phyloP scores from a whole-genome alignment of 2,888 invertebrate genomes.

The Tryphoninae sp. region DNA sequence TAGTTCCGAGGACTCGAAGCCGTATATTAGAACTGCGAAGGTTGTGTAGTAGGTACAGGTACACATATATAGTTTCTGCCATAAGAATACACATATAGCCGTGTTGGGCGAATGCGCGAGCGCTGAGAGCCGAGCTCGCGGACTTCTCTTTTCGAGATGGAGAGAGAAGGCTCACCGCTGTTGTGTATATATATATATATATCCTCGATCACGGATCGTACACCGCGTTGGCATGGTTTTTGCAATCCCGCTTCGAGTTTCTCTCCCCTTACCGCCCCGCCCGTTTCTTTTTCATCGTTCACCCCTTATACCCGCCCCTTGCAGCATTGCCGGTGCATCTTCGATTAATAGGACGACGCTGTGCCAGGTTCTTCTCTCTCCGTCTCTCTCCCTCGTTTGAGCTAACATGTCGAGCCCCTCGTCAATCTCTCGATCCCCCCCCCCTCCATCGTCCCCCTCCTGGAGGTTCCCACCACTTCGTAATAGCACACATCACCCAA shows the following conservation, averaged over 20 bases:
- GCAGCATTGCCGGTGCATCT: constrained; percentile 56
- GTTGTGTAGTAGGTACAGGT: constrained; percentile 36
- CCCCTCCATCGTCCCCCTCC: neutral
- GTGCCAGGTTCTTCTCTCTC: constrained; percentile 48
- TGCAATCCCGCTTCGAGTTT: constrained; percentile 59
- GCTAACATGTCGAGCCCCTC: constrained; percentile 64
- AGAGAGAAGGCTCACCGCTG: neutral
- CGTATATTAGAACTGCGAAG: constrained; percentile 62
- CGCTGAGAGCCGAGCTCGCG: constrained; percentile 44
- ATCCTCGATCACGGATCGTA: constrained; percentile 55
- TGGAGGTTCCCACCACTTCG: constrained; percentile 46
- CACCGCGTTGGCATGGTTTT: constrained; percentile 64
- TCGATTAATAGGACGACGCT: constrained; percentile 62
- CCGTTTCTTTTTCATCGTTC: constrained; percentile 28
- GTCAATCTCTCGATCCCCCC: constrained; percentile 65
- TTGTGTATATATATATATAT: constrained; percentile 30
- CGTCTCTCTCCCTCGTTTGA: constrained; percentile 51
- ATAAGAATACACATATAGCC: constrained; percentile 14
- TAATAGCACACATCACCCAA: constrained; percentile 60
- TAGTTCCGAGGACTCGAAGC: constrained; percentile 63
- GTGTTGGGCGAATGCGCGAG: constrained; percentile 44
- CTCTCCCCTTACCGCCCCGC: constrained; percentile 28
- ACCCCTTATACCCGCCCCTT: constrained; percentile 46
- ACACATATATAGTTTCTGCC: neutral
- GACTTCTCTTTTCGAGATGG: constrained; percentile 44